Percentiles rank a stretch among this genome's conserved stretches.
Conservation (phyloP, 1,140 invertebrate species). For the Drosophila tristis region DNA sequence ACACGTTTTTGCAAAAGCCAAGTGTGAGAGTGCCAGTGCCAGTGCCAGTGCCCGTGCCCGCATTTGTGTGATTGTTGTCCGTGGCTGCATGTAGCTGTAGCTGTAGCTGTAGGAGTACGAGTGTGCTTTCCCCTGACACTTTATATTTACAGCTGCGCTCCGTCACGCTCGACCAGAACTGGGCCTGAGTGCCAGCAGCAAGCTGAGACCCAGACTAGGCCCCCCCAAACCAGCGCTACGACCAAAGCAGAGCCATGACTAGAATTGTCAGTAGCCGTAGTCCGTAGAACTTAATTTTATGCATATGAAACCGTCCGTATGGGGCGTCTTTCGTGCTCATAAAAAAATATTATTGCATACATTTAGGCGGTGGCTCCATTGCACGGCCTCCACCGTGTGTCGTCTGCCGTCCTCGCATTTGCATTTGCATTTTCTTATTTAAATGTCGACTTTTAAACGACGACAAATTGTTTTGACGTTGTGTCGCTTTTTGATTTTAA, state of each 20-base stretch:
- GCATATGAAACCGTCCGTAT: constrained; percentile 68
- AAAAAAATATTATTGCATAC: constrained; percentile 81
- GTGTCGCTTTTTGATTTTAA: constrained; percentile 79
- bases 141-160: constrained; percentile 79
- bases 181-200: neutral
- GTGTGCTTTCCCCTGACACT: constrained; percentile 56
- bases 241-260: neutral
- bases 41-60: constrained; percentile 12
- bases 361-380: constrained; percentile 58
- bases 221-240: neutral
- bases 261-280: constrained; percentile 2
- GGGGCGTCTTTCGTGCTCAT: constrained; percentile 65
- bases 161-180: constrained; percentile 63
- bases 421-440: constrained; percentile 81
- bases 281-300: constrained; percentile 66
- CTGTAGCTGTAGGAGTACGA: too few species aligned
- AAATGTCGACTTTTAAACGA: constrained; percentile 83
- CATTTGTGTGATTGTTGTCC: constrained; percentile 18
- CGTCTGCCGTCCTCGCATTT: constrained; percentile 29
- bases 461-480: constrained; percentile 83
- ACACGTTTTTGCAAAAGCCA: constrained; percentile 69
- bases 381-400: constrained; percentile 6
- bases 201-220: too few species aligned
- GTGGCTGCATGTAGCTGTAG: constrained; percentile 4
- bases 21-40: constrained; percentile 26